Percentiles rank a stretch among this genome's conserved stretches.
These are phyloP conservation scores for Eucidaris tribuloides DNA, from an alignment of 35 echinoderm and acorn worm genomes.

Conservation along the genomic window DNA sequence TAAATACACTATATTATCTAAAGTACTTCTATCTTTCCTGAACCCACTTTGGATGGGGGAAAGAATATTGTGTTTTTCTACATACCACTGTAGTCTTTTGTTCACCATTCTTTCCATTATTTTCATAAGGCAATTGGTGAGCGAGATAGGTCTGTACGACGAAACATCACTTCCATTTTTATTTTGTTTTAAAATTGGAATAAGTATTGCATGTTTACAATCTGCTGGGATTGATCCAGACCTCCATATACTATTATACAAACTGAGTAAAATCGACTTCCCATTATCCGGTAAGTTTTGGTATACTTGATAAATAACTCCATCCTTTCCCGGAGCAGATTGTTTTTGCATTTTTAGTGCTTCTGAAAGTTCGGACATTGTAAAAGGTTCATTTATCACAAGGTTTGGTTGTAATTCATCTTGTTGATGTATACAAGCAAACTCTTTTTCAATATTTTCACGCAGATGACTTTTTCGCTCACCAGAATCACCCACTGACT, in stretches of 20 bases:
- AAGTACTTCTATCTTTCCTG: background rate
- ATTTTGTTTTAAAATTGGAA: background rate
- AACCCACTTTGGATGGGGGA: too few species aligned
- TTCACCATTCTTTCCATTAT: background rate
- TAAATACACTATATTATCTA: background rate
- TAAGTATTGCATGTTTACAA: background rate
- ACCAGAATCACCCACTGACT: too few species aligned
- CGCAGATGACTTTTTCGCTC: too few species aligned
- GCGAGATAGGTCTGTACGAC: too few species aligned
- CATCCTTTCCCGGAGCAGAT: background rate
- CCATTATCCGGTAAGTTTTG: background rate
- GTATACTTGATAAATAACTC: background rate
- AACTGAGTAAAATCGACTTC: background rate
- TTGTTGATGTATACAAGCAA: too few species aligned
- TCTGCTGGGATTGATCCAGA: background rate
- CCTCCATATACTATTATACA: background rate
- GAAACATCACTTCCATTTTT: too few species aligned
- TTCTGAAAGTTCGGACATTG: background rate
- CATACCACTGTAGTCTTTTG: too few species aligned
- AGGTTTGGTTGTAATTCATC: too few species aligned
- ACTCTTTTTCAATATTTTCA: too few species aligned
- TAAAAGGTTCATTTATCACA: background rate
- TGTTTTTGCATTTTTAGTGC: background rate
- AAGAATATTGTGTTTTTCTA: too few species aligned
- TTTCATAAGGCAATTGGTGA: too few species aligned